phyloP scores from a whole-genome alignment of 2,113 vertebrate species.

The Mustela lutreola region DNA sequence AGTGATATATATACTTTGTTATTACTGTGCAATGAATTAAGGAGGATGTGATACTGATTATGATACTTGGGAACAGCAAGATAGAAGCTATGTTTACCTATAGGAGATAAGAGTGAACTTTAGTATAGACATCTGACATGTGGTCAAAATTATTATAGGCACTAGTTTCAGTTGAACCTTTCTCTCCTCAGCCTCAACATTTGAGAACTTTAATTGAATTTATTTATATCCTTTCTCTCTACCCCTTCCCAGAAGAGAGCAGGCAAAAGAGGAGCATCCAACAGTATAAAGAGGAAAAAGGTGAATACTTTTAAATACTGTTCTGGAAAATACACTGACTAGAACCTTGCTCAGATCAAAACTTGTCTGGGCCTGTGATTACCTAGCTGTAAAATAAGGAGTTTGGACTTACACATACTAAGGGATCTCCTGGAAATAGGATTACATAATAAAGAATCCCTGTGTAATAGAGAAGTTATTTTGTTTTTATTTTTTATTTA shows the following conservation, averaged over 20 bases:
- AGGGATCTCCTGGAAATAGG: conserved; percentile 2
- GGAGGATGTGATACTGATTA: not conserved
- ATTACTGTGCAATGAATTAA: conserved; percentile 35
- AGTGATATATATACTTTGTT: not conserved
- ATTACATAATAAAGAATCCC: not conserved
- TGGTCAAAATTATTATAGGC: conserved; percentile 20
- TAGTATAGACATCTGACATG: conserved; percentile 27
- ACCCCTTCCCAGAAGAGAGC: not conserved
- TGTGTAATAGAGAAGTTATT: not conserved
- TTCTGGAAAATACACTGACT: not conserved
- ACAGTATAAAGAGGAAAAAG: not conserved
- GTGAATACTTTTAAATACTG: not conserved
- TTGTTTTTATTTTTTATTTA: not conserved
- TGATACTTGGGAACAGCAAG: not conserved
- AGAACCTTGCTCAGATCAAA: not conserved
- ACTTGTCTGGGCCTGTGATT: not conserved
- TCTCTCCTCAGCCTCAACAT: conserved; percentile 22
- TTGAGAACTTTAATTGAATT: conserved; percentile 29
- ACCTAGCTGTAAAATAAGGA: conserved; percentile 9
- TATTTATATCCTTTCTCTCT: not conserved
- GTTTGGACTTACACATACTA: not conserved
- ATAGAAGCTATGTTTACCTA: not conserved
- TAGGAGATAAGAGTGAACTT: not conserved
- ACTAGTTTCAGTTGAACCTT: conserved; percentile 41
- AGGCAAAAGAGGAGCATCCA: not conserved